Conservation (phyloP, 2,113 vertebrate species). For the Cryptomyrus ogoouensis region DNA sequence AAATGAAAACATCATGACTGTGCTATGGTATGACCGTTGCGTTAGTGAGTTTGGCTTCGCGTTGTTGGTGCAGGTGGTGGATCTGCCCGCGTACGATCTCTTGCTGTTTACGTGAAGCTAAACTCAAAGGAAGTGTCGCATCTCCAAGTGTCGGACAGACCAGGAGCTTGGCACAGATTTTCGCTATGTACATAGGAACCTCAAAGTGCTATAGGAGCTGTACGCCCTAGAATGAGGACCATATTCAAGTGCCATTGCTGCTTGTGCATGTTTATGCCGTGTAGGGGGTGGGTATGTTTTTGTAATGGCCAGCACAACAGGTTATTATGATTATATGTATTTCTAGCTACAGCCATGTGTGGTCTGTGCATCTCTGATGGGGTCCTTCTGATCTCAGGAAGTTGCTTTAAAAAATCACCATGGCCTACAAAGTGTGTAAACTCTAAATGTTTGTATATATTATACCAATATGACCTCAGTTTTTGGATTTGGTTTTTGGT, state of each 20-base stretch:
- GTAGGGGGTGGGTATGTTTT: constrained; percentile 15
- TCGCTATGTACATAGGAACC: constrained; percentile 30
- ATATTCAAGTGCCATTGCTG: constrained; percentile 17
- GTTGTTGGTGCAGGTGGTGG: constrained; percentile 5
- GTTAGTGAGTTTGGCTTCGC: neutral
- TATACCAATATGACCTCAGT: neutral
- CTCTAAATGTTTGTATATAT: neutral
- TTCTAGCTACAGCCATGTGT: constrained; percentile 16
- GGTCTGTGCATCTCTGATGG: neutral
- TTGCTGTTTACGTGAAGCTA: constrained; percentile 28
- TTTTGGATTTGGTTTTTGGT: neutral
- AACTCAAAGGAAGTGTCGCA: neutral
- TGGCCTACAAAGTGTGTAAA: neutral
- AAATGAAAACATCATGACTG: neutral
- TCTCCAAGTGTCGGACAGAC: constrained; percentile 20
- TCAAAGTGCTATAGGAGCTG: constrained; percentile 27
- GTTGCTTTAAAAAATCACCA: neutral
- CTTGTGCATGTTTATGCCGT: constrained; percentile 34
- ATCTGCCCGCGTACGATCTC: neutral
- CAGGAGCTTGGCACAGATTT: constrained; percentile 36
- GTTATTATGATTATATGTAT: constrained; percentile 14
- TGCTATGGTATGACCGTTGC: neutral
- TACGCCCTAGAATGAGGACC: constrained; percentile 27
- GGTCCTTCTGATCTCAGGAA: constrained; percentile 3
- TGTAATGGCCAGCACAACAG: neutral